Evolutionary conservation across 64 coral and sea anemone species (phyloP).

Genomic region (Platygyra sinensis): DNA sequence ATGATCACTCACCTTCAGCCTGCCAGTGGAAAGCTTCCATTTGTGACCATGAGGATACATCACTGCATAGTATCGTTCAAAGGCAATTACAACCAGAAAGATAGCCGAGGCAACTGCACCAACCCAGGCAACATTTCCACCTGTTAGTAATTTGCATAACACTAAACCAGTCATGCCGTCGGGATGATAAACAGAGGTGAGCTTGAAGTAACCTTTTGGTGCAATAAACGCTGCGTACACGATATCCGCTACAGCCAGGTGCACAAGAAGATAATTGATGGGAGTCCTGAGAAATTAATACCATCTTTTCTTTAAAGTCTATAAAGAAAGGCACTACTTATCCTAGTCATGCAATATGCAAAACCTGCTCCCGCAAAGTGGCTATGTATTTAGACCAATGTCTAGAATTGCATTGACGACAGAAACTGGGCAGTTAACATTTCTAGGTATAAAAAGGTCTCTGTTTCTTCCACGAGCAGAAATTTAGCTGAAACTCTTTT

Average conservation of each 20-base stretch:
- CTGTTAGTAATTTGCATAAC: neutral
- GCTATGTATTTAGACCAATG: too few species aligned
- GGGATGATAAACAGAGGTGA: neutral
- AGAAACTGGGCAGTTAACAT: too few species aligned
- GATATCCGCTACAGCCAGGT: slow-evolving; percentile 13
- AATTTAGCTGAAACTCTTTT: too few species aligned
- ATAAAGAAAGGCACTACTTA: too few species aligned
- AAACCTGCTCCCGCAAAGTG: too few species aligned
- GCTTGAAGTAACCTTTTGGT: neutral
- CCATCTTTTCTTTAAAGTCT: too few species aligned
- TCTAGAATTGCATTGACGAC: too few species aligned
- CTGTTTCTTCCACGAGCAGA: too few species aligned
- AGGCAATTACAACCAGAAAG: neutral
- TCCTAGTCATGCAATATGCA: too few species aligned
- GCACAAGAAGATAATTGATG: neutral
- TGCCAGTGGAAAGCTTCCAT: neutral
- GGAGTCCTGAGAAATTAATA: neutral
- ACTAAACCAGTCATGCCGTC: neutral
- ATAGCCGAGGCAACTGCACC: neutral
- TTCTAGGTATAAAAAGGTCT: too few species aligned
- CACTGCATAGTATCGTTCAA: neutral
- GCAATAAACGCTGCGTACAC: neutral
- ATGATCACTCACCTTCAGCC: neutral
- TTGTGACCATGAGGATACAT: neutral
- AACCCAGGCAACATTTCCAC: slow-evolving; percentile 9